Evolutionary conservation across 2,797 vertebrate species (phyloP).

Genomic region (Poeciliopsis gracilis): DNA sequence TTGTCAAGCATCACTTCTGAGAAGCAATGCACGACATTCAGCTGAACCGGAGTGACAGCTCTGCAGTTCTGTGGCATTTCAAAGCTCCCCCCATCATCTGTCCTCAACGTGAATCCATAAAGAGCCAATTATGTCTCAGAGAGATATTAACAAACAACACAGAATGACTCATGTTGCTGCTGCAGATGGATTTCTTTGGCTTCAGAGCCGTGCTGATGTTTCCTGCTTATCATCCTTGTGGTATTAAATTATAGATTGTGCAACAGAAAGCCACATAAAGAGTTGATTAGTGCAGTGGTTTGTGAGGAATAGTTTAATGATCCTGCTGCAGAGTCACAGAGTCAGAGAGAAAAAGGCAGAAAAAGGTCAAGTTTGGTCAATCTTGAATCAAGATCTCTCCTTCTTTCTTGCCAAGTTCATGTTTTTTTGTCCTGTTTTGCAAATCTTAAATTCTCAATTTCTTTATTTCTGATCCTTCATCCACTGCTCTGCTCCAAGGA

Average conservation of each 20-base stretch:
- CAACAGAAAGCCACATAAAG: background rate
- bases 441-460: background rate
- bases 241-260: background rate
- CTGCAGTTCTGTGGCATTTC: slow-evolving; percentile 5
- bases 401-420: background rate
- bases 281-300: slow-evolving; percentile 3
- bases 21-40: slow-evolving; percentile 30
- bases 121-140: slow-evolving; percentile 6
- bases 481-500: background rate
- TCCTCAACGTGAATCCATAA: background rate
- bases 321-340: background rate
- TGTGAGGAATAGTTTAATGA: slow-evolving; percentile 8
- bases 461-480: background rate
- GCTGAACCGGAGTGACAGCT: slow-evolving; percentile 13
- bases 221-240: background rate
- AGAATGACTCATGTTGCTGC: background rate
- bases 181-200: background rate
- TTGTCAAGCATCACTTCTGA: slow-evolving; percentile 49
- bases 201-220: background rate
- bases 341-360: background rate
- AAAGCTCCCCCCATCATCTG: slow-evolving; percentile 5
- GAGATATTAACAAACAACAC: background rate
- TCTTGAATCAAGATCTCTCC: background rate
- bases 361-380: background rate
- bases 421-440: background rate